Base-by-base conservation (phyloP, 2,888 invertebrate genomes). In the Digitonthophagus gazella region DNA sequence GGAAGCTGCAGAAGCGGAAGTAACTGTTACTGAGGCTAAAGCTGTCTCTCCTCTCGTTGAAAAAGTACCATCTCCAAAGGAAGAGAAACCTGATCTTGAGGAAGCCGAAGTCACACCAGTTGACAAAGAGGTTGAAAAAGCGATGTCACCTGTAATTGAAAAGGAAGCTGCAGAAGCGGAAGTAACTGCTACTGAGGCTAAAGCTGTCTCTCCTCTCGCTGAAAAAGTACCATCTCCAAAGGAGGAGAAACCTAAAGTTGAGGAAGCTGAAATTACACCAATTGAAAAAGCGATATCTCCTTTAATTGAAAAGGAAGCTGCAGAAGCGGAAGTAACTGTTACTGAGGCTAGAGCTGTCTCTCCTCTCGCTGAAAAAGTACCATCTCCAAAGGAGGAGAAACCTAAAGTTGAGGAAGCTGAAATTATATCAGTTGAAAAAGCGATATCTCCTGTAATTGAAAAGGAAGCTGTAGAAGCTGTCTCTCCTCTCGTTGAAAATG, bases 401-500 rank as follows among this genome's bases (percentile, higher is more conserved):
- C 15, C n/a, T 3, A 18, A 8, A 2, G 18, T 16, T 11, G 5
- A 55, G 19, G 11, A 16, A 15, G 15, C 16, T 18, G 58, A 14
- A 58, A 2, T 18, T 1, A 15, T 15, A 15, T 8, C 15, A 15
- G 15, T 8, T 11, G 58, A 58, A 1, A 15, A 58, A 19, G 58
- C 18, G 14, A 6, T 22, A 66, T 54, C 56, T 11, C 55, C 55
- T n/a, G n/a, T n/a, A n/a, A n/a, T n/a, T n/a, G 18, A 56, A 55
- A 14, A 18, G 54, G 54, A 6, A 2, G 1, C 18, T 55, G 65
- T 54, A 2, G 16, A 18, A 18, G 19, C n/a, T n/a, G n/a, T n/a
- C n/a, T n/a, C n/a, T n/a, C n/a, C n/a, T n/a, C n/a, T n/a, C n/a
- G 61, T 2, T 55, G 58, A 56, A 65, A 56, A 44, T 8, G 28